phyloP scores from a whole-genome alignment of 2,113 vertebrate genomes.

The Corapipo altera region DNA sequence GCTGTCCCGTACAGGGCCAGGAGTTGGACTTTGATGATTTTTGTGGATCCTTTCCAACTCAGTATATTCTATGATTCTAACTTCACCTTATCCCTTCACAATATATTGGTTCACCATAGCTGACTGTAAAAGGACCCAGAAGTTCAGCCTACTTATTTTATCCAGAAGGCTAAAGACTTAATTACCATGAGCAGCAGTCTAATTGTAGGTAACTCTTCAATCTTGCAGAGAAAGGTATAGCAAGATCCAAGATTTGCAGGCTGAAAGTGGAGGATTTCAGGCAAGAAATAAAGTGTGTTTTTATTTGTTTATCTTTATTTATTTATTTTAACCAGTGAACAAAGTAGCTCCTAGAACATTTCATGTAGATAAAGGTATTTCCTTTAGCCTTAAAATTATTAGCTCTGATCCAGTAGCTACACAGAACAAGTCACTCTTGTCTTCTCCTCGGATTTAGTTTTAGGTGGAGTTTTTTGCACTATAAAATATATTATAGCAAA shows the following conservation, averaged over 20 bases:
- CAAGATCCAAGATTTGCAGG: not conserved
- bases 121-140: not conserved
- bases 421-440: not conserved
- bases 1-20: not conserved
- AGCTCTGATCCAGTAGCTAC: not conserved
- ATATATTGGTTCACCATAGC: not conserved
- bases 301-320: not conserved
- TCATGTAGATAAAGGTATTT: not conserved
- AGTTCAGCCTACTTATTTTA: not conserved
- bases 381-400: not conserved
- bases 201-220: not conserved
- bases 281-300: not conserved
- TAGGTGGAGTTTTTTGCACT: not conserved
- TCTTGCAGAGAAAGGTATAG: not conserved
- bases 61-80: not conserved
- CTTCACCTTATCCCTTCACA: not conserved
- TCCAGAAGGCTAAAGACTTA: not conserved
- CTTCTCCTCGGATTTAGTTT: not conserved
- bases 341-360: not conserved
- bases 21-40: not conserved
- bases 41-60: too few species aligned
- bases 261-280: not conserved
- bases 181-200: not conserved
- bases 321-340: not conserved
- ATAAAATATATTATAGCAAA: not conserved